Evolutionary conservation across 1,140 invertebrate genomes (phyloP).

Genomic region (Chironomus tepperi): DNA sequence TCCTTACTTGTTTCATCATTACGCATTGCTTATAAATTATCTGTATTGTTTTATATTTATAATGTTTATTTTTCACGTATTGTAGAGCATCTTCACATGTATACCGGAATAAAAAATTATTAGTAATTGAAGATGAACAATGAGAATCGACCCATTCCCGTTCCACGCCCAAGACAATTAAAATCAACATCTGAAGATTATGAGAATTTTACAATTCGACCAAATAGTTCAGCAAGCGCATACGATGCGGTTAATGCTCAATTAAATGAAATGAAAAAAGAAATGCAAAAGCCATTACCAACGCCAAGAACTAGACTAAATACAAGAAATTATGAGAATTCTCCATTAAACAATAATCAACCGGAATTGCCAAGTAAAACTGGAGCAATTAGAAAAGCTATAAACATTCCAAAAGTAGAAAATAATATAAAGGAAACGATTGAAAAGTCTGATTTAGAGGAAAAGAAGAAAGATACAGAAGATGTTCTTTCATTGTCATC

Average conservation of each 20-base stretch:
- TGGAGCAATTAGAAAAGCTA: constrained; percentile 4
- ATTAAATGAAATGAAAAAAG: not conserved
- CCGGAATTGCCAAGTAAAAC: constrained; percentile 1
- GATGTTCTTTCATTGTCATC: constrained; percentile 1
- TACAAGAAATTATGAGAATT: not conserved
- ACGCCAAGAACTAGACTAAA: not conserved
- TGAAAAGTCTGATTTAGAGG: not conserved
- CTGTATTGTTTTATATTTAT: not conserved
- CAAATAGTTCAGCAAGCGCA: not conserved
- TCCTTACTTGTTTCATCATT: no score
- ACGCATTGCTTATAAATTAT: no score
- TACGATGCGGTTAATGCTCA: not conserved
- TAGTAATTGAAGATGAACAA: constrained; percentile 10
- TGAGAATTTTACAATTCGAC: not conserved
- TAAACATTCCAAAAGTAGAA: not conserved
- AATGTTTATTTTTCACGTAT: not conserved
- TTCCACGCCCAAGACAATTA: constrained; percentile 11
- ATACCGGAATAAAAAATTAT: not conserved
- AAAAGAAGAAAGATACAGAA: not conserved
- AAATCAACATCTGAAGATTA: not conserved
- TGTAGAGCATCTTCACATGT: not conserved
- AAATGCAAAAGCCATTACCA: not conserved
- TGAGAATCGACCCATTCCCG: not conserved
- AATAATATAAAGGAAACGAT: not conserved
- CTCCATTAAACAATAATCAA: not conserved